Conservation (phyloP, 2,888 invertebrate genomes). For the Syrista parreyssii region DNA sequence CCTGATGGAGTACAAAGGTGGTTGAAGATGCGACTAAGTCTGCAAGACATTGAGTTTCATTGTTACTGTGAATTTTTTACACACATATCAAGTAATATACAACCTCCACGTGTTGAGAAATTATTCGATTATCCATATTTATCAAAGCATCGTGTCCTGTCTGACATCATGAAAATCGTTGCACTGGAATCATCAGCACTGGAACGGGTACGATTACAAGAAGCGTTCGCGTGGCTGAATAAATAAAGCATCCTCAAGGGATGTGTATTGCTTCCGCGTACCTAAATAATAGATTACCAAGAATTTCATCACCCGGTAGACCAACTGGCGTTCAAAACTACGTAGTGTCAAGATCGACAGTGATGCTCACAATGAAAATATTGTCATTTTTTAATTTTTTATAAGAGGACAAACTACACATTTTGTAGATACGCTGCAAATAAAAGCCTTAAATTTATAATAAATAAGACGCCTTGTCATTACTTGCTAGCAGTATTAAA, state of each 20-base stretch:
- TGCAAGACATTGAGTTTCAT: background rate
- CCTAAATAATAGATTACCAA: conserved; percentile 26
- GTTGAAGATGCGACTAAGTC: conserved; percentile 36
- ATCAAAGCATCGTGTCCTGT: background rate
- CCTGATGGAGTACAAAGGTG: conserved; percentile 35
- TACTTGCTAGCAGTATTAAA: background rate
- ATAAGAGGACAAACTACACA: background rate
- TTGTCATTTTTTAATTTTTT: background rate
- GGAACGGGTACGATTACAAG: conserved; percentile 22
- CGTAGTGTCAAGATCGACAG: background rate
- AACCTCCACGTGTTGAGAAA: background rate
- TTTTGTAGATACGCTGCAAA: background rate
- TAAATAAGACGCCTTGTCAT: background rate
- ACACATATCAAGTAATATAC: background rate
- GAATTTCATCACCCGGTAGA: conserved; percentile 17
- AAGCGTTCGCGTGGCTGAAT: conserved; percentile 20
- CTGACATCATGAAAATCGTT: background rate
- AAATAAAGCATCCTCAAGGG: conserved; percentile 25
- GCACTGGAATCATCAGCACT: conserved; percentile 21
- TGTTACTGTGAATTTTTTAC: conserved; percentile 21
- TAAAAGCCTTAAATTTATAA: background rate
- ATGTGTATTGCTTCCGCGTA: conserved; percentile 26
- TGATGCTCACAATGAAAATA: background rate
- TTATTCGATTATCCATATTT: background rate
- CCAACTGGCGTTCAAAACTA: conserved; percentile 3